A percentile compares a stretch with the other conserved stretches of the same genome.
Evolutionary conservation across 1,140 invertebrate genomes (phyloP).

Genomic region (Halictus rubicundus): DNA sequence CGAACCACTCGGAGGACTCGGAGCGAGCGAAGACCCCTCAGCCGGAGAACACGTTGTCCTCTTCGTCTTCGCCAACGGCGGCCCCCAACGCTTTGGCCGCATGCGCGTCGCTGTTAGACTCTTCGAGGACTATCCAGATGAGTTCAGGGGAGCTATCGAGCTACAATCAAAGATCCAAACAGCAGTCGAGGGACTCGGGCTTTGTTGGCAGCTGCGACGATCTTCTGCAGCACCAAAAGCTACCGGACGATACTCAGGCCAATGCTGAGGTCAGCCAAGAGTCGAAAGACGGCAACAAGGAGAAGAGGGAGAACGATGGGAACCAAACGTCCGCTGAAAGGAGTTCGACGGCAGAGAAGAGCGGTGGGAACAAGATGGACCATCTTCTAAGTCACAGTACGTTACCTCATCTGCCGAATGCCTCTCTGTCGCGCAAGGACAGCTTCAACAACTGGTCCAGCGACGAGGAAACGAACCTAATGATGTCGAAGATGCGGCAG

Average conservation of each 20-base stretch:
- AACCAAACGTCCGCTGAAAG: background rate
- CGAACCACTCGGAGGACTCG: constrained; percentile 75
- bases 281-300: constrained; percentile 52
- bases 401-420: constrained; percentile 65
- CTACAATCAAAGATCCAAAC: constrained; percentile 80
- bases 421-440: constrained; percentile 88
- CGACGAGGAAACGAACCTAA: constrained; percentile 95
- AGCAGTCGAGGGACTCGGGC: constrained; percentile 91
- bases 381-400: constrained; percentile 52
- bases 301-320: constrained; percentile 43
- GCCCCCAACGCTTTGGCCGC: constrained; percentile 8
- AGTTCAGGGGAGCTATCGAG: constrained; percentile 36
- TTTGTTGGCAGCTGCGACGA: constrained; percentile 94
- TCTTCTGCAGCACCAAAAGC: constrained; percentile 85
- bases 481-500: constrained; percentile 96
- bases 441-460: constrained; percentile 96
- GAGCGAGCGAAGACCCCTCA: constrained; percentile 84
- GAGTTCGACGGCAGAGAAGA: constrained; percentile 5
- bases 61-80: constrained; percentile 51
- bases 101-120: constrained; percentile 26
- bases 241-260: constrained; percentile 57
- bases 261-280: constrained; percentile 49
- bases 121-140: constrained; percentile 18
- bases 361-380: constrained; percentile 53
- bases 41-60: constrained; percentile 77